Conservation (phyloP, 1,140 invertebrate genomes). For the Brachionus manjavacas region DNA sequence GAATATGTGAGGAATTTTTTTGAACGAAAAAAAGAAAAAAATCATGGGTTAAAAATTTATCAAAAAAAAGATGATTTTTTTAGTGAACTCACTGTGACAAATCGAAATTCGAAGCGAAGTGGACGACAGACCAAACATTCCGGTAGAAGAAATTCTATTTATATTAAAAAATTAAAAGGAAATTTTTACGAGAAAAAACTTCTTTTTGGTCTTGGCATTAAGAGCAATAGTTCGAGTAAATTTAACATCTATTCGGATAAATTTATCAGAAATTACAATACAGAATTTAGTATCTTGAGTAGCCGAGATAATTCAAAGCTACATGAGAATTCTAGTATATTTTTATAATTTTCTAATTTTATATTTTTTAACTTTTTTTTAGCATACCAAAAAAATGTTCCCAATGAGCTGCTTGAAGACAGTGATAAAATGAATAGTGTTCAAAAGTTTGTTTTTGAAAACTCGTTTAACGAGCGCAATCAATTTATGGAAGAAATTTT, state of each 20-base stretch:
- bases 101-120: neutral
- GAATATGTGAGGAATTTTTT: neutral
- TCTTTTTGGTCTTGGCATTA: neutral
- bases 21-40: neutral
- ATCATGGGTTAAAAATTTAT: neutral
- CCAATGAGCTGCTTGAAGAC: neutral
- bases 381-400: neutral
- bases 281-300: neutral
- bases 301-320: neutral
- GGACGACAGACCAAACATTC: neutral
- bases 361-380: neutral
- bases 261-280: neutral
- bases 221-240: neutral
- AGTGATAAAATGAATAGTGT: neutral
- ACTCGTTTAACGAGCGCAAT: neutral
- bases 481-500: neutral
- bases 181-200: constrained; percentile 21
- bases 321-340: too few relatives aligned
- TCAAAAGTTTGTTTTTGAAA: neutral
- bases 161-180: constrained; percentile 15
- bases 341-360: neutral
- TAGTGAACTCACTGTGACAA: neutral
- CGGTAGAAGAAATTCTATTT: neutral
- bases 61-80: neutral
- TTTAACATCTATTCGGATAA: neutral